These are phyloP conservation scores for Hucho hucho DNA, from an alignment of 2,113 vertebrate genomes.

Conservation along the genomic window DNA sequence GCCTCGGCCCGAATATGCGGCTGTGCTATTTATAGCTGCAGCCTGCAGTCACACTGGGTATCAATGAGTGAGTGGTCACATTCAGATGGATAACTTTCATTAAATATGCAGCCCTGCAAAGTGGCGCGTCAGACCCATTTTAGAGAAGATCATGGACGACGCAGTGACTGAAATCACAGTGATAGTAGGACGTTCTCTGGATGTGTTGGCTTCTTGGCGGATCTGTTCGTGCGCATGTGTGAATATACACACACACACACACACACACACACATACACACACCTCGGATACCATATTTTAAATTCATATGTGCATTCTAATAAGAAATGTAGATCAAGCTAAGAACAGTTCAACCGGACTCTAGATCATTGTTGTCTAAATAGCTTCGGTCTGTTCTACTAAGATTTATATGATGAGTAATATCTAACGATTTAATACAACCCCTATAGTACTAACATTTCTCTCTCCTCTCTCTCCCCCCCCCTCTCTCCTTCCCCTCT, in stretches of 20 bases:
- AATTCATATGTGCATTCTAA: background rate
- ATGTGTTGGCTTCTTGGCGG: background rate
- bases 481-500: too few relatives aligned
- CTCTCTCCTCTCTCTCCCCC: background rate
- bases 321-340: background rate
- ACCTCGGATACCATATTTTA: background rate
- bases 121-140: constrained; percentile 10
- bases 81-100: constrained; percentile 28
- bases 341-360: background rate
- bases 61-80: constrained; percentile 22
- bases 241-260: background rate
- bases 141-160: constrained; percentile 42
- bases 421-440: background rate
- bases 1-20: constrained; percentile 15
- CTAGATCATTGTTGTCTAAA: background rate
- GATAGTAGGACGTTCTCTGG: constrained; percentile 31
- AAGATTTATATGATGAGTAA: background rate
- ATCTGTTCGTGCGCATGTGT: background rate
- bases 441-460: background rate
- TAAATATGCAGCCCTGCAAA: constrained; percentile 20
- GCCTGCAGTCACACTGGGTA: background rate
- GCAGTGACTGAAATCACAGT: constrained; percentile 24
- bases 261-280: background rate
- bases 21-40: constrained; percentile 1
- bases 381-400: background rate